Conservation (phyloP, 2,888 invertebrate genomes). For the Morpho deidamia region DNA sequence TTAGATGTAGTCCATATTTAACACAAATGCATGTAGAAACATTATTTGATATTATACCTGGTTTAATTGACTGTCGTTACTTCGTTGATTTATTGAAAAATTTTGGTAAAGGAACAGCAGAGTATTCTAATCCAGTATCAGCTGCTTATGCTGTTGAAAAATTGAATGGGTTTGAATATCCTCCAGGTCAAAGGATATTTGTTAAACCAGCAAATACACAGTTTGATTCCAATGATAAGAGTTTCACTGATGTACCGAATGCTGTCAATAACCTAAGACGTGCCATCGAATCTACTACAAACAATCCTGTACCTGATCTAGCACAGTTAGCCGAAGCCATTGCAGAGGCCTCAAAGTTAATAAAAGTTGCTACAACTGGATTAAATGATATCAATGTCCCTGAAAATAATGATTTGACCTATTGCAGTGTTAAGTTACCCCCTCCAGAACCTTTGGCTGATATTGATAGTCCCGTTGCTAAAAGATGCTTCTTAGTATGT, state of each 20-base stretch:
- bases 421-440: slow-evolving; percentile 85
- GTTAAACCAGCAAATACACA: slow-evolving; percentile 80
- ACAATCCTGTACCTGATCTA: slow-evolving; percentile 68
- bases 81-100: slow-evolving; percentile 66
- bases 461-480: slow-evolving; percentile 82
- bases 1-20: slow-evolving; percentile 83
- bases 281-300: slow-evolving; percentile 42
- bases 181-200: slow-evolving; percentile 89
- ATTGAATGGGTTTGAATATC: slow-evolving; percentile 94
- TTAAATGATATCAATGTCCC: slow-evolving; percentile 37
- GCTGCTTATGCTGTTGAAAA: slow-evolving; percentile 87
- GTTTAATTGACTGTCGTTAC: slow-evolving; percentile 54
- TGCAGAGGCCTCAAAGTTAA: slow-evolving; percentile 86
- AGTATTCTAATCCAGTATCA: slow-evolving; percentile 56
- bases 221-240: slow-evolving; percentile 39
- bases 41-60: slow-evolving; percentile 91
- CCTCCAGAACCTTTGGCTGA: slow-evolving; percentile 83
- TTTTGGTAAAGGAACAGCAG: slow-evolving; percentile 59
- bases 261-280: slow-evolving; percentile 47
- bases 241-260: slow-evolving; percentile 40
- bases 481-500: slow-evolving; percentile 83
- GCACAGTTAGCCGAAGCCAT: slow-evolving; percentile 85
- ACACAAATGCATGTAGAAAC: slow-evolving; percentile 88
- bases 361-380: slow-evolving; percentile 80
- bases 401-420: slow-evolving; percentile 54